phyloP scores from a whole-genome alignment of 2,888 invertebrate genomes.

The Abscondita cerata region DNA sequence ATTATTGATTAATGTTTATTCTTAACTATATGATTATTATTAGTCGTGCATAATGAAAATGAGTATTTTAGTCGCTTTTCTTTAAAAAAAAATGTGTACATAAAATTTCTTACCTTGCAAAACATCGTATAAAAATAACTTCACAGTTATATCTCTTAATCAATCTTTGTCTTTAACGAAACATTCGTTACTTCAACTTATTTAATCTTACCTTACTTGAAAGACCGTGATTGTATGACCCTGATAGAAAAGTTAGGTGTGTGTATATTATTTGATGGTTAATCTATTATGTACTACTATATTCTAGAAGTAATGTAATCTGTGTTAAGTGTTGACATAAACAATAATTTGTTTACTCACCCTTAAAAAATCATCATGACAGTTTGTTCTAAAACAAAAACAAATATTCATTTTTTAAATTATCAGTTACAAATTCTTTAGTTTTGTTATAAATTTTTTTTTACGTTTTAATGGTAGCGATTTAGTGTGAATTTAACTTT shows the following conservation, averaged over 20 bases:
- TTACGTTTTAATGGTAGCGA: no score
- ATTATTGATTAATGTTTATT: no score
- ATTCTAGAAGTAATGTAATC: no score
- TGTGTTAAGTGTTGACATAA: no score
- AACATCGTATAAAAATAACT: background rate
- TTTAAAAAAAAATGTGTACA: background rate
- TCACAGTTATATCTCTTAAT: background rate
- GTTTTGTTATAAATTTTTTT: no score
- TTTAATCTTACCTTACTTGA: background rate
- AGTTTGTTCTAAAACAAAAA: no score
- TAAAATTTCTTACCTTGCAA: background rate
- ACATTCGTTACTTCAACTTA: conserved; percentile 6
- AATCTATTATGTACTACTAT: conserved; percentile 25
- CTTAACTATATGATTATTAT: no score
- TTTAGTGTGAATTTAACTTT: no score
- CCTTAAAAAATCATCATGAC: no score
- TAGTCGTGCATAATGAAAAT: background rate
- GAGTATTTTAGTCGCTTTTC: background rate
- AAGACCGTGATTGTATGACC: conserved; percentile 32
- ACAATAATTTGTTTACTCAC: no score
- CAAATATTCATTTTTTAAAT: no score
- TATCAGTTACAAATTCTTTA: no score
- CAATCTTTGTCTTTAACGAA: conserved; percentile 2
- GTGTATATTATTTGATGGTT: conserved; percentile 24
- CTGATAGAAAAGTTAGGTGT: conserved; percentile 26